Evolutionary conservation across 92 coral and sea anemone genomes (phyloP), one percentile per base, ranked within the genome.

Genomic region (Palythoa caribaeorum): DNA sequence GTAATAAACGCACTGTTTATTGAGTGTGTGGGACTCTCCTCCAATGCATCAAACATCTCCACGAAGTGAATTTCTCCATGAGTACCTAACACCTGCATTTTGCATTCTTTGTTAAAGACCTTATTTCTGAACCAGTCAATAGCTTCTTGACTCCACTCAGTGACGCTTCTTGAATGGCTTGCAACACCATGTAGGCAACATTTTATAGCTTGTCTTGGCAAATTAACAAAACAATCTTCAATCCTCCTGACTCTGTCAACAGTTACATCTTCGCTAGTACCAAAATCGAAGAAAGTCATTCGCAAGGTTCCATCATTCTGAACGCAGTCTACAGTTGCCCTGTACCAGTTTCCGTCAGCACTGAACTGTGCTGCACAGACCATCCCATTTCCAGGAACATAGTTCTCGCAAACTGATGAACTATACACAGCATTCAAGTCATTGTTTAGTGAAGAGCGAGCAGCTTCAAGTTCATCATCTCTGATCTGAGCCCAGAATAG

Each of bases 201-300:
- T 75, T 90, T 95, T 47, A 94, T 73, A 28, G 97, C 99, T 90
- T 94, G 99, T 28, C 88, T 89, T 3, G 98, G 98, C 69, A 95
- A 47, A 65, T 28, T 40, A 1, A 74, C 95, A 20, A 97, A 85
- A 14, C 83, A 94, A 28, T 88, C 95, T 11, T 89, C 93, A 38
- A 97, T 94, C 54, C 92, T 87, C 37, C 98, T 90, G 19, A 95
- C 80, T 60, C 88, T 93, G n/a, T 90, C 79, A 9, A 92, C 62
- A 38, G 90, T 88, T 20, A 97, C 90, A 55, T 95, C 97, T 52
- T 94, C 99, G 84, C 92, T 92, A 90, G 93, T 97, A 19, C 99
- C 99, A 87, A 94, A 95, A 89, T 97, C 99, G 59, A 97, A 89
- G 76, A 90, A 96, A 3, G 96, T 91, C 71, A 95, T 97, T 37